Base-by-base conservation (phyloP, 2,797 vertebrate species). In the Sebastes oblongus region DNA sequence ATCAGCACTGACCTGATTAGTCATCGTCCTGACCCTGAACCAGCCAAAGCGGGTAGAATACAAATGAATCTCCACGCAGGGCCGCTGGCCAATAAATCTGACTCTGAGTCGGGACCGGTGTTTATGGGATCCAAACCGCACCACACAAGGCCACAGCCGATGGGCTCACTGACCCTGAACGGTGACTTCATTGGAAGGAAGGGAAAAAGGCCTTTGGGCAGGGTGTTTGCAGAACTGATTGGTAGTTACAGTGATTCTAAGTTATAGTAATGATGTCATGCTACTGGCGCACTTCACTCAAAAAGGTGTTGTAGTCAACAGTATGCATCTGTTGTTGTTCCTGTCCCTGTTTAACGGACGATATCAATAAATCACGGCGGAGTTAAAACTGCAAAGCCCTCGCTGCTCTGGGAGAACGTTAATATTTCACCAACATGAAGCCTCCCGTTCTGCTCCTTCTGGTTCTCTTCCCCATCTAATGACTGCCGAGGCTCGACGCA, bases 21-120 rank as follows among this genome's bases (percentile, higher is more conserved):
- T 93, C 91, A 88, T 89, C 75, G 52, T 78, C 85, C 84, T 92
- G 91, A 93, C 91, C 91, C 89, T 88, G 86, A 92, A 87, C 87
- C 81, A 84, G 85, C 77, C 77, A 69, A 84, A 91, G 85, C 77
- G 83, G 84, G 76, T 65, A 80, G 84, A 84, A 89, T 88, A 88
- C 83, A 89, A 92, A 92, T 92, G 86, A 90, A 89, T 90, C 88
- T 84, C 88, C n/a, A 73, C 2, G 50, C 50, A 16, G 85, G 84
- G 88, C 80, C 61, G 58, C 77, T 14, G 55, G 85, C 80, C 86
- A 86, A 84, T 93, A 90, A 92, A 93, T 92, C 90, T 93, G 92
- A 92, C 87, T 92, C 89, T 93, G 92, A 92, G 86, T 91, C 66
- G 3, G 90, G 85, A 87, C 72, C 84, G 65, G 89, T 90, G 88